Percentiles rank a stretch among this genome's conserved stretches.
phyloP scores from a whole-genome alignment of 1,140 invertebrate genomes.

The Calephelis virginiensis region DNA sequence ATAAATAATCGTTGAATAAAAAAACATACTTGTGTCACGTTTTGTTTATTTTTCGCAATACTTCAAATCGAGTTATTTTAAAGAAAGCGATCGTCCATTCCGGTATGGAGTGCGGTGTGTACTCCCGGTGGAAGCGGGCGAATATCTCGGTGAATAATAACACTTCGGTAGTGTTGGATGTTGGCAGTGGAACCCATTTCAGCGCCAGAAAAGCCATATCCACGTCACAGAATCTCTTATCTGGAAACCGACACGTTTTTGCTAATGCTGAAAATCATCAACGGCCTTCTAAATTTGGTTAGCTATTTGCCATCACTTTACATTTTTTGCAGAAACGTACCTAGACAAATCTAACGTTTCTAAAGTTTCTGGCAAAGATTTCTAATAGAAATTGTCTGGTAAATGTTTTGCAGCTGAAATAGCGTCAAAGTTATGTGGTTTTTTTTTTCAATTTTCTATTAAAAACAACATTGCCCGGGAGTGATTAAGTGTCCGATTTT shows the following conservation, averaged over 20 bases:
- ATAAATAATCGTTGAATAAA: background rate
- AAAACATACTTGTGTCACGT: background rate
- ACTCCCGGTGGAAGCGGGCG: conserved; percentile 72
- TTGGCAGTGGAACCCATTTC: conserved; percentile 63
- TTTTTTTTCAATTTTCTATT: no score
- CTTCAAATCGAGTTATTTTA: conserved; percentile 66
- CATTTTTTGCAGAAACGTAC: no score
- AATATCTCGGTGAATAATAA: conserved; percentile 73
- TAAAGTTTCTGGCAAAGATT: no score
- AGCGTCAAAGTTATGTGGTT: no score
- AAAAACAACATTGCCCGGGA: no score
- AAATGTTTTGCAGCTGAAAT: no score
- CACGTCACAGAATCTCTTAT: conserved; percentile 73
- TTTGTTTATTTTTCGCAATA: conserved; percentile 41
- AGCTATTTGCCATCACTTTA: no score
- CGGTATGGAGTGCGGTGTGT: conserved; percentile 68
- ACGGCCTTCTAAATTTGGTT: no score
- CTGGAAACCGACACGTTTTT: conserved; percentile 41
- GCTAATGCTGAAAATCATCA: no score
- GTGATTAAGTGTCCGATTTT: no score
- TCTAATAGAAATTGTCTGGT: no score
- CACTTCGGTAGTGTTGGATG: conserved; percentile 48
- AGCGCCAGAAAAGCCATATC: conserved; percentile 74
- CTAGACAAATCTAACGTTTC: no score
- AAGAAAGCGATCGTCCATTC: conserved; percentile 76